phyloP scores from a whole-genome alignment of 2,888 invertebrate species.

The Acanthosepion esculentum region DNA sequence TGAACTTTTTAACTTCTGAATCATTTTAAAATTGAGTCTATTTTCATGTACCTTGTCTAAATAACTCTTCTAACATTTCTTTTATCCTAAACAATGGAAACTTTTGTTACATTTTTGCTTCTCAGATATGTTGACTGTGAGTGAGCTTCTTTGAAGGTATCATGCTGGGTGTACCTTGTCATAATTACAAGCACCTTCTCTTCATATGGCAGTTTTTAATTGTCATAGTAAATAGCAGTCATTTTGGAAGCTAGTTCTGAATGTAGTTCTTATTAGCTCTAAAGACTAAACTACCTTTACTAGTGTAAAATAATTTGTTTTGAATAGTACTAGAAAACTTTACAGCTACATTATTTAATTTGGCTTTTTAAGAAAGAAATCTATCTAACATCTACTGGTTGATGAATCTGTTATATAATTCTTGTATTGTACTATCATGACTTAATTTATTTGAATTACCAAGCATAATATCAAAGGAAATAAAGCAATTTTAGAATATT shows the following conservation, averaged over 20 bases:
- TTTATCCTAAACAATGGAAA: neutral
- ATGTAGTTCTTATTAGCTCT: neutral
- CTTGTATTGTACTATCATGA: too few relatives aligned
- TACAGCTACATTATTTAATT: too few relatives aligned
- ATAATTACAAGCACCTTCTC: neutral
- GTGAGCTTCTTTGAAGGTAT: neutral
- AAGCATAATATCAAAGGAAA: too few relatives aligned
- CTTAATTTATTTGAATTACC: too few relatives aligned
- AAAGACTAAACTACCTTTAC: neutral
- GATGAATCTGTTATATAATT: too few relatives aligned
- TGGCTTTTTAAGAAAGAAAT: too few relatives aligned
- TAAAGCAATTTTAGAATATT: too few relatives aligned
- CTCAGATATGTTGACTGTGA: neutral
- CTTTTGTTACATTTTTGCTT: neutral
- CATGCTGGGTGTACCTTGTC: neutral
- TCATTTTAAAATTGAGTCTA: neutral
- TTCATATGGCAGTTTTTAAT: neutral
- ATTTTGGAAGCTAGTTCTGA: neutral
- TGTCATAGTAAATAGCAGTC: neutral
- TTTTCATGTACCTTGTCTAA: neutral
- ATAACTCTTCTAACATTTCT: neutral
- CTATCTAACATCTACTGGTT: too few relatives aligned
- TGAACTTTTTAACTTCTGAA: neutral
- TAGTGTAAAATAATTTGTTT: neutral
- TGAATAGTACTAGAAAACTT: too few relatives aligned